Evolutionary conservation across 1,140 invertebrate genomes (phyloP).

Genomic region (Bombus superbus): DNA sequence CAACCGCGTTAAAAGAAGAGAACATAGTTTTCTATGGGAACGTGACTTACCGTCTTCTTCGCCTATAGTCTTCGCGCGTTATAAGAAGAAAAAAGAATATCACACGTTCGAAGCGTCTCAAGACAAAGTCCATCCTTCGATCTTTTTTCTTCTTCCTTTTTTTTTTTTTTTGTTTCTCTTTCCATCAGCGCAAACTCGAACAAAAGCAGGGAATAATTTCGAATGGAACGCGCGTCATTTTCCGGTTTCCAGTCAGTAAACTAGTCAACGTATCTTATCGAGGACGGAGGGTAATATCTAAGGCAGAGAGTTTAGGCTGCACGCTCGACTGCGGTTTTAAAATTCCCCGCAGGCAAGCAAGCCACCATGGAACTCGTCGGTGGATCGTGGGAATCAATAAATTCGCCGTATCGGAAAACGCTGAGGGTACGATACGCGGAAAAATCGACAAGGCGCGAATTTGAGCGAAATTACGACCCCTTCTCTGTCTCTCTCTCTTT

Average conservation of each 20-base stretch:
- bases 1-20: no score
- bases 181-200: not conserved
- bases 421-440: slow-evolving; percentile 16
- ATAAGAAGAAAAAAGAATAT: no score
- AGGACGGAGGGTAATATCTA: slow-evolving; percentile 23
- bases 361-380: slow-evolving; percentile 7
- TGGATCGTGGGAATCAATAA: slow-evolving; percentile 51
- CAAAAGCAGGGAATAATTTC: not conserved
- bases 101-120: no score
- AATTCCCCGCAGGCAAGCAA: slow-evolving; percentile 27
- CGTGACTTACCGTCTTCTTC: no score
- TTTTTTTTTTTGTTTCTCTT: no score
- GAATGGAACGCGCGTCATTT: not conserved
- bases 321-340: slow-evolving; percentile 39
- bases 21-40: no score
- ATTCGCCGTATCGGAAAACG: slow-evolving; percentile 37
- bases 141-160: not conserved
- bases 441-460: slow-evolving; percentile 26
- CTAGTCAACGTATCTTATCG: slow-evolving; percentile 13
- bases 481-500: not conserved
- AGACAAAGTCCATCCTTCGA: not conserved
- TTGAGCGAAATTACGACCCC: slow-evolving; percentile 13
- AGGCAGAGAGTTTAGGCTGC: slow-evolving; percentile 23
- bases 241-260: not conserved
- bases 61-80: no score